Conservation (phyloP, 1,140 invertebrate species). For the Drosophila aff. region DNA sequence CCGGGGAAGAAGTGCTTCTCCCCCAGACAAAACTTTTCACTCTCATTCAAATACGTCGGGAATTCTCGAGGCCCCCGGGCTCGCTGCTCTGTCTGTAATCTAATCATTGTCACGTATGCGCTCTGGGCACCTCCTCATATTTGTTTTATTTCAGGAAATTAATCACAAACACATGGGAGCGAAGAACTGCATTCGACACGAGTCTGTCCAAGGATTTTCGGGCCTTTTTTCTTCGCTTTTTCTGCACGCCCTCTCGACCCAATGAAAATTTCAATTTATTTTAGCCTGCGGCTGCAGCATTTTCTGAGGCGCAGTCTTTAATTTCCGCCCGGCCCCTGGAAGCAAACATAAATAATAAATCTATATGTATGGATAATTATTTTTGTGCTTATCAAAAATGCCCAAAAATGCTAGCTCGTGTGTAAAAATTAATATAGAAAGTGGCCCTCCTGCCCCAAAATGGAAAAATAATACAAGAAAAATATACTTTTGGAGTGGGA, state of each 20-base stretch:
- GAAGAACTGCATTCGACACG: conserved; percentile 59
- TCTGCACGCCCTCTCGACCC: conserved; percentile 17
- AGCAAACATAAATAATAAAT: conserved; percentile 56
- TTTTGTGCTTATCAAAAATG: conserved; percentile 63
- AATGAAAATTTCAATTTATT: conserved; percentile 82
- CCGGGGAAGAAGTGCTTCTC: not conserved
- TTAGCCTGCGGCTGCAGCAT: conserved; percentile 67
- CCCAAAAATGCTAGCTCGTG: conserved; percentile 62
- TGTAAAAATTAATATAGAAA: conserved; percentile 68
- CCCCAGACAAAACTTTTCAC: conserved; percentile 7
- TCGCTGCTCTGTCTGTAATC: conserved; percentile 48
- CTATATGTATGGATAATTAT: conserved; percentile 62
- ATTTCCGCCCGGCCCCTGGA: conserved; percentile 58
- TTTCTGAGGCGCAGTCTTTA: conserved; percentile 67
- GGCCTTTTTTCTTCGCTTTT: conserved; percentile 11
- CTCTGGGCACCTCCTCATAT: conserved; percentile 38
- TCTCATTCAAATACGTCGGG: conserved; percentile 13
- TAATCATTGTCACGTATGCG: conserved; percentile 79
- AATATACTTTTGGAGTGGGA: conserved; percentile 1
- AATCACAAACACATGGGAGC: conserved; percentile 73
- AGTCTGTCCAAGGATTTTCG: conserved; percentile 11
- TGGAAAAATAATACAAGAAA: conserved; percentile 6
- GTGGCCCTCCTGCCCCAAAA: conserved; percentile 14
- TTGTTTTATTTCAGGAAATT: conserved; percentile 76
- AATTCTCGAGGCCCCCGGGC: not conserved